These are phyloP conservation scores for Paramormyrops kingsleyae DNA, from an alignment of 2,113 vertebrate genomes.

Conservation along the genomic window DNA sequence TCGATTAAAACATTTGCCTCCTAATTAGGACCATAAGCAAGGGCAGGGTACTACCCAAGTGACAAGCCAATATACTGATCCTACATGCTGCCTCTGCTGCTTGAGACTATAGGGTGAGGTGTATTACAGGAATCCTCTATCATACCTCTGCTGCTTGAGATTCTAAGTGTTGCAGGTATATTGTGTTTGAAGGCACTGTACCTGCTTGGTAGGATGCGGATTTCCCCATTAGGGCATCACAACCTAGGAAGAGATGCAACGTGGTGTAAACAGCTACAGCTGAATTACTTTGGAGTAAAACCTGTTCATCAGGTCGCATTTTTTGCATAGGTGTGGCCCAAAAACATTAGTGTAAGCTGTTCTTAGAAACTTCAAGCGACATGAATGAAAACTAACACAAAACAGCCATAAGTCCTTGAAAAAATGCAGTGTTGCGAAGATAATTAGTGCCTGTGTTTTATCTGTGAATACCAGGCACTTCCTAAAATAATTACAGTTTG, in stretches of 20 bases:
- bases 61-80: not conserved
- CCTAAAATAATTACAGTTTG: not conserved
- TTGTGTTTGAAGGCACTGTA: not conserved
- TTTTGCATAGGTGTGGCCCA: not conserved
- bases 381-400: not conserved
- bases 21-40: not conserved
- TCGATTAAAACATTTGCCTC: not conserved
- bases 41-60: not conserved
- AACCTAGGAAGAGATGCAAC: not conserved
- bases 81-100: not conserved
- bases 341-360: not conserved
- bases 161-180: not conserved
- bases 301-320: not conserved
- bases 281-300: not conserved
- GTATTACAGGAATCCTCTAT: not conserved
- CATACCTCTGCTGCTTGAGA: not conserved
- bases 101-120: not conserved
- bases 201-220: not conserved
- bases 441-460: not conserved
- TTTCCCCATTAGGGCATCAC: not conserved
- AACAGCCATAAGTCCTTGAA: not conserved
- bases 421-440: not conserved
- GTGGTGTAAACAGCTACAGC: not conserved
- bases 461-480: not conserved
- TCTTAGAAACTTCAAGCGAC: not conserved